Base-by-base conservation (phyloP, 2,113 vertebrate species). In the Mionectes macconnelli region DNA sequence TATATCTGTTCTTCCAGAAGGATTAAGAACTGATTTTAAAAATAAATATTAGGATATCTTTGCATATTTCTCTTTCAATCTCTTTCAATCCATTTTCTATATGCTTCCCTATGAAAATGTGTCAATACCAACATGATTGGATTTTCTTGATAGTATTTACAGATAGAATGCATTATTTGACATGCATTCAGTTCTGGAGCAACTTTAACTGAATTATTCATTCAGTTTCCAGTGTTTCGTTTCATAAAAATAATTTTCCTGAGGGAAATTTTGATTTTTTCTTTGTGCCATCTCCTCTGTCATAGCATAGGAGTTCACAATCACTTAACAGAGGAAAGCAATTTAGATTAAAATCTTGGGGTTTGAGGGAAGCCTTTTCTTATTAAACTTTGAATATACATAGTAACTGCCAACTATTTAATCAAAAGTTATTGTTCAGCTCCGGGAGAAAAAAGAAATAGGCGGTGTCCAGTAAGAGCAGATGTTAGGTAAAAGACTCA, bases 341-440 rank as follows among this genome's bases (percentile, higher is more conserved):
- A 97, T 98, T 97, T 97, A 98, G 97, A 98, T 98, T 97, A 98
- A 94, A 93, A 95, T 96, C 97, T 96, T 90, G 68, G 77, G 68
- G 66, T 96, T 94, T 86, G 66, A 97, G 90, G 78, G 90, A 95
- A 97, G 78, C 62, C 63, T 97, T 96, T 94, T 93, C 78, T 96
- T 98, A 97, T 96, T 97, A 94, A 97, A 95, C 96, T 96, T 57
- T 94, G 87, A 88, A 89, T 84, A 95, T 66, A 95, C 79, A 95
- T 67, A 96, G 84, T 57, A 93, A 92, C 94, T 88, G 92, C 60
- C 94, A 97, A 90, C 86, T 95, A 91, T 96, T 97, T 96, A 97
- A 98, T 97, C 96, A 97, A 94, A 97, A 98, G 93, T 97, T 93
- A 92, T 73, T 97, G 78, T 95, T 97, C 94, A 84, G 87, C 63